Evolutionary conservation across 2,888 invertebrate genomes (phyloP), one percentile per base, ranked within the genome.

Genomic region (Caradrina kadenii): DNA sequence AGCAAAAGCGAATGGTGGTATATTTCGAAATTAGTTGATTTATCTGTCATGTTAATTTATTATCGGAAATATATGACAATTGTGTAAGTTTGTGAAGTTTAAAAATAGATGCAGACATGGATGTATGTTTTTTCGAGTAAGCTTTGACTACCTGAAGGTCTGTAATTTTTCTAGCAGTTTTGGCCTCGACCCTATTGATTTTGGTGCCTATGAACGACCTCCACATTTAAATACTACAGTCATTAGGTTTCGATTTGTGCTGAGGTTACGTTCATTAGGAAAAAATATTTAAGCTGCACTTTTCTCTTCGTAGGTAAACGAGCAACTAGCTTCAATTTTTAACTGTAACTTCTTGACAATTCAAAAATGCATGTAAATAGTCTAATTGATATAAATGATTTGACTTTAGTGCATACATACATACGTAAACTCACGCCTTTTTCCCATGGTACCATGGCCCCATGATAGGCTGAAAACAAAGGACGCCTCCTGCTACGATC

Each of bases 81-180:
- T 67, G 50, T 54, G 77, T 76, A 80, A 76, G 55, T 42, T 35
- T 26, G 63, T 52, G 48, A 63, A 54, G 45, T 59, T 63, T 74
- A 61, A 63, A 66, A 67, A 79, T 63, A 63, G 11, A 31, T 22
- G 26, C 21, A 42, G n/a, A 52, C 52, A 35, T 26, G 49, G 22
- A 60, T 60, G 21, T 1, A 65, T 52, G 54, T 19, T 42, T 48
- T n/a, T 19, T 63, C 8, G 48, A 52, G n/a, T 56, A 49, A 48
- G 19, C 31, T 50, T 79, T 55, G 59, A 26, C 10, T n/a, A 26
- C 35, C 52, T 64, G 58, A 56, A 75, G 64, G 79, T 59, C 39
- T 61, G 17, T 31, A 48, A 58, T 53, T 49, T 45, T 62, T 73
- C 53, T 48, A 73, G 52, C 52, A 73, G n/a, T 31, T 19, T 54